Conservation (phyloP, 2,888 invertebrate genomes). For the Trachelus stipa region DNA sequence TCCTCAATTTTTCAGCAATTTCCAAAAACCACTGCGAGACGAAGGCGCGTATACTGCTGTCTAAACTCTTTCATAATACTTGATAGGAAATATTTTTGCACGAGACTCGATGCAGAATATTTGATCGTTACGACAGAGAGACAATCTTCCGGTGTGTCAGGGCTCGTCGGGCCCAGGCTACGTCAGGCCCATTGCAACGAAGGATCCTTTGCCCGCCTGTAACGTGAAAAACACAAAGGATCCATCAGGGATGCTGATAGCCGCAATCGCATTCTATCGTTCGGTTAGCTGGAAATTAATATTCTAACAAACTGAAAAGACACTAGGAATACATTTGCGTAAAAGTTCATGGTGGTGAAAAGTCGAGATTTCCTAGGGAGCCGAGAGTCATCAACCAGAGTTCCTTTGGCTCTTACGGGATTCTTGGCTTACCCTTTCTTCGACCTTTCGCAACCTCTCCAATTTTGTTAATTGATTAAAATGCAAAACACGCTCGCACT, state of each 20-base stretch:
- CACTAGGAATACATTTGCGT: background rate
- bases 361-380: background rate
- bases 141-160: background rate
- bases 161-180: background rate
- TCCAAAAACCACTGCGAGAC: background rate
- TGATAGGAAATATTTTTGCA: background rate
- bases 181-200: background rate
- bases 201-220: background rate
- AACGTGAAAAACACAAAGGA: background rate
- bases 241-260: background rate
- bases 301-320: background rate
- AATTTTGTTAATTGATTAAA: conserved; percentile 1
- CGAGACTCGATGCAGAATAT: background rate
- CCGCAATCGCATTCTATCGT: background rate
- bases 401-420: background rate
- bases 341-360: background rate
- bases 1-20: background rate
- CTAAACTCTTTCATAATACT: background rate
- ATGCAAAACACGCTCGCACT: background rate
- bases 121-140: background rate
- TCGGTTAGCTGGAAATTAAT: background rate
- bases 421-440: background rate
- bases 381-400: background rate
- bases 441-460: background rate
- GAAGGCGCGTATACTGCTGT: too few relatives aligned